Conservation (phyloP, 2,888 invertebrate species). For the Poecilus cupreus region DNA sequence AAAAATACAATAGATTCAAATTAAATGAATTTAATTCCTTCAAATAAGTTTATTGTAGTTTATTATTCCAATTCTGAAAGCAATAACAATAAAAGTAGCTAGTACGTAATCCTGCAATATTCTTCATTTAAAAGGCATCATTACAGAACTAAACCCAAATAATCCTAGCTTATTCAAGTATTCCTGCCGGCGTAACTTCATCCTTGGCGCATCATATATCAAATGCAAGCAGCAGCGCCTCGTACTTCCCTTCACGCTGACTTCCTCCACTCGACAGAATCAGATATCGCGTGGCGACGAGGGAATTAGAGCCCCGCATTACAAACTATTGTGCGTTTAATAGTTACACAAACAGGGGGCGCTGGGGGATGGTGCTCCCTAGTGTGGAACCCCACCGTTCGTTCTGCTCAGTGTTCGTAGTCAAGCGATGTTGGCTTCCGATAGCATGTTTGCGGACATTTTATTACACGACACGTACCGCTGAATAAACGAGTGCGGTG, state of each 20-base stretch:
- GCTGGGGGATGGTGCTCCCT: neutral
- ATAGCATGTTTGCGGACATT: conserved; percentile 44
- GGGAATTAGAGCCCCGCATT: conserved; percentile 13
- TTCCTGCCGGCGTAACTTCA: neutral
- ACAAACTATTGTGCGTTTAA: conserved; percentile 28
- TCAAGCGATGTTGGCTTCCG: conserved; percentile 6
- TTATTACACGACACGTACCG: conserved; percentile 31
- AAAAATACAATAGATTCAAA: no score
- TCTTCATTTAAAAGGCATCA: conserved; percentile 20
- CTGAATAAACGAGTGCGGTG: conserved; percentile 14
- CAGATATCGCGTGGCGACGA: neutral
- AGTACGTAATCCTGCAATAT: neutral
- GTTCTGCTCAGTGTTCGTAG: neutral
- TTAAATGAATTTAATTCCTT: no score
- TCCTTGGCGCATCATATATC: conserved; percentile 18
- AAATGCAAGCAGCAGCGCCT: conserved; percentile 8
- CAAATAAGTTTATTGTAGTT: no score
- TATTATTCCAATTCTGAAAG: no score
- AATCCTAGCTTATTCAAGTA: neutral
- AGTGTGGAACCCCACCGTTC: neutral
- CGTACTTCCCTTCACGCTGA: neutral
- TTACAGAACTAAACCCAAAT: neutral
- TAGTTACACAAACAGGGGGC: conserved; percentile 35
- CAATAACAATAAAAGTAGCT: no score
- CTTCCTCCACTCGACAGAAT: neutral